Conservation (phyloP, 2,888 invertebrate genomes). For the Timandra comae region DNA sequence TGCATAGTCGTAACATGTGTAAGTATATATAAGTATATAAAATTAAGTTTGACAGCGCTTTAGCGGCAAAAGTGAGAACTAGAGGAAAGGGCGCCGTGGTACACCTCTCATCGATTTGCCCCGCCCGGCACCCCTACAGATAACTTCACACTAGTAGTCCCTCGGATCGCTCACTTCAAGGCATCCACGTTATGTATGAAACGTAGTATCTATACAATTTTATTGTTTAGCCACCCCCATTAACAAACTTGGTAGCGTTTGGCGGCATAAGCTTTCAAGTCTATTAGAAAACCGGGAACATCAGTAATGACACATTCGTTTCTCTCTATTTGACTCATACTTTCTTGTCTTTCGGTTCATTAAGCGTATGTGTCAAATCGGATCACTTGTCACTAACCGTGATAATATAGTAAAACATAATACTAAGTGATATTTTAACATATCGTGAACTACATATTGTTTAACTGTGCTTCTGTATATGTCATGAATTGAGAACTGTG, state of each 20-base stretch:
- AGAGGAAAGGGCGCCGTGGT: constrained; percentile 32
- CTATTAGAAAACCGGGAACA: too few relatives aligned
- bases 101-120: constrained; percentile 54
- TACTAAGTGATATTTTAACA: constrained; percentile 31
- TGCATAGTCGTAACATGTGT: too few relatives aligned
- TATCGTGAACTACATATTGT: constrained; percentile 35
- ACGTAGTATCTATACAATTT: constrained; percentile 63
- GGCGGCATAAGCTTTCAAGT: constrained; percentile 48
- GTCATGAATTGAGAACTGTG: neutral
- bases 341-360: constrained; percentile 19
- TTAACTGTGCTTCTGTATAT: constrained; percentile 21
- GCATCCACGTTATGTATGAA: constrained; percentile 55
- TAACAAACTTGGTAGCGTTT: constrained; percentile 53
- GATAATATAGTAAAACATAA: constrained; percentile 22
- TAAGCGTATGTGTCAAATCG: constrained; percentile 30
- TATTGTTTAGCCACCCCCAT: constrained; percentile 62
- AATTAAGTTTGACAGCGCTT: constrained; percentile 25
- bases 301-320: constrained; percentile 18
- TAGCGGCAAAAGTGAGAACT: constrained; percentile 33
- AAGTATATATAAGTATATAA: neutral
- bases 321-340: constrained; percentile 4
- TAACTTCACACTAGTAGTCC: constrained; percentile 52
- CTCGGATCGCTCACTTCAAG: constrained; percentile 59
- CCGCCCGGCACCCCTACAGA: constrained; percentile 39
- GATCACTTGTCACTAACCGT: constrained; percentile 28